These are phyloP conservation scores for Acanthurus lineatus DNA, from an alignment of 2,797 vertebrate genomes.

Conservation along the genomic window DNA sequence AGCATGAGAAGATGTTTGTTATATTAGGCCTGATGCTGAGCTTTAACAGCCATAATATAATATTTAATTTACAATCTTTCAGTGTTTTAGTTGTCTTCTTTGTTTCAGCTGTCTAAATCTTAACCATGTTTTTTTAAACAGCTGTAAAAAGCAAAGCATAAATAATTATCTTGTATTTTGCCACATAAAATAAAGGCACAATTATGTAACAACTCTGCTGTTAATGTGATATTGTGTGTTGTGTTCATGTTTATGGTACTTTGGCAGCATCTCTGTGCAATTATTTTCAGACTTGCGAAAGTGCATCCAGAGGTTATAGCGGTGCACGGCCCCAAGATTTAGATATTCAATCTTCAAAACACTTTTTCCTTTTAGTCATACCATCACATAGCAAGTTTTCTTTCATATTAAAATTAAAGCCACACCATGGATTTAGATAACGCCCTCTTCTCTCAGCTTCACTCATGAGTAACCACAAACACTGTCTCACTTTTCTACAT, in stretches of 20 bases:
- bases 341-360: background rate
- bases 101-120: background rate
- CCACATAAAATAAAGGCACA: background rate
- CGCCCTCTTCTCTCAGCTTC: background rate
- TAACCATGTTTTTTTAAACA: background rate
- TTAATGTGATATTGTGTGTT: background rate
- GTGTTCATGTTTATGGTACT: conserved; percentile 11
- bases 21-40: background rate
- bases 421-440: background rate
- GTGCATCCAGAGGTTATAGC: conserved; percentile 18
- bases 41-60: background rate
- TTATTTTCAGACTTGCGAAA: conserved; percentile 5
- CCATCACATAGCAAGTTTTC: background rate
- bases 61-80: conserved; percentile 5
- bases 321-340: background rate
- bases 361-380: background rate
- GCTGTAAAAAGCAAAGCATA: background rate
- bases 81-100: background rate
- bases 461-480: background rate
- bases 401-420: background rate
- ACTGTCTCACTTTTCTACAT: background rate
- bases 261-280: background rate
- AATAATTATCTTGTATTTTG: background rate
- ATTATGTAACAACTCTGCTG: background rate
- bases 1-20: background rate